These are phyloP conservation scores for Eurystomus gularis DNA, from an alignment of 2,113 vertebrate species.

Conservation along the genomic window DNA sequence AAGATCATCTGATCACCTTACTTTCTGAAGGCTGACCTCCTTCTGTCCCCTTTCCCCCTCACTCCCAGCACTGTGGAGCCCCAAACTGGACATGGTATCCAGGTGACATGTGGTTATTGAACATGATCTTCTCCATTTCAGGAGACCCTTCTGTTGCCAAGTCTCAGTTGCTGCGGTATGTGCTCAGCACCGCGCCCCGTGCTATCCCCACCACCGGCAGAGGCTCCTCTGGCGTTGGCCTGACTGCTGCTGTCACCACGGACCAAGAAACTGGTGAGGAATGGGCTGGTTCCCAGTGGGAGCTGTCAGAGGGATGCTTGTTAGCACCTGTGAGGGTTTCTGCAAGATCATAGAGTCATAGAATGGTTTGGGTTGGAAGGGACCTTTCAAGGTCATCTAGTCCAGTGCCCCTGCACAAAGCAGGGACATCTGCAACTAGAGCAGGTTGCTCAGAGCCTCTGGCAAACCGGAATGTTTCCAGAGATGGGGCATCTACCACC, in stretches of 20 bases:
- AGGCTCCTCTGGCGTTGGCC: conserved; percentile 94
- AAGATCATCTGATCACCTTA: not conserved
- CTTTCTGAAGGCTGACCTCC: not conserved
- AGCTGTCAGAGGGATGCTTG: not conserved
- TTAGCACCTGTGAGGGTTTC: not conserved
- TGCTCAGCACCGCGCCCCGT: conserved; percentile 89
- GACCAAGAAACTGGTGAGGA: conserved; percentile 93
- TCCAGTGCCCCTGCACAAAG: not conserved
- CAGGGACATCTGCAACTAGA: not conserved
- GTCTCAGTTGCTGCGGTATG: conserved; percentile 94
- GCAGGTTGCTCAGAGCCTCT: not conserved
- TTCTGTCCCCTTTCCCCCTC: not conserved
- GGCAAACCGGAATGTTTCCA: not conserved
- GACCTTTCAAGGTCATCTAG: not conserved
- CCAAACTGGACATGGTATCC: accelerated
- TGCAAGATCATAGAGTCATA: not conserved
- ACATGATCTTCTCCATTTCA: not conserved
- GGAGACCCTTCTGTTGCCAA: conserved; percentile 97
- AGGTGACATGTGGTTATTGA: not conserved
- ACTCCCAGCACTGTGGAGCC: not conserved
- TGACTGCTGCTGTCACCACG: conserved; percentile 93
- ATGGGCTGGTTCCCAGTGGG: not conserved
- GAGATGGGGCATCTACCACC: not conserved
- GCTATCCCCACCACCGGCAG: conserved; percentile 94
- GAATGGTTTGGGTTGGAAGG: not conserved